Evolutionary conservation across 2,888 invertebrate genomes (phyloP), one percentile per base, ranked within the genome.

Genomic region (Cremastinae sp.): DNA sequence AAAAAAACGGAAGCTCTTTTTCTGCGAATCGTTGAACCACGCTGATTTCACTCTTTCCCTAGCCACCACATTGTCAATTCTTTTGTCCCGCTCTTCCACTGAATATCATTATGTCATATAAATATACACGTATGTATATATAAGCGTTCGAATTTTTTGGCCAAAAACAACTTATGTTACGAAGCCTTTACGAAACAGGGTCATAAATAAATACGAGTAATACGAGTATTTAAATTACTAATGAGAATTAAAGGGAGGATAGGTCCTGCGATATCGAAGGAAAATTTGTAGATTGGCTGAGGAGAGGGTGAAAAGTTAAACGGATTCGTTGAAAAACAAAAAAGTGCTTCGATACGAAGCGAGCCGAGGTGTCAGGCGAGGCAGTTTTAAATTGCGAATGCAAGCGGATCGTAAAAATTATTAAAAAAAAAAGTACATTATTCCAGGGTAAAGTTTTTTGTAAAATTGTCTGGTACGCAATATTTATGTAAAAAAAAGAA

Each of bases 151-250:
- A 61, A 75, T 79, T 83, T 79, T 81, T 85, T 81, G 85, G 85
- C 83, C 85, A 81, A 83, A 80, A 83, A 73, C 79, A 82, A 85
- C 83, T 86, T 86, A 86, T 79, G 85, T 87, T 86, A 84, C 82
- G 81, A 88, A 88, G 87, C 87, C 87, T 88, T 88, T 84, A 87
- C 82, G 84, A 86, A 88, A 88, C 87, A 88, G 87, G 87, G 87
- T 88, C 85, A 84, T 85, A 85, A 84, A 86, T 84, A 87, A 83
- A 86, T 86, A 87, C 84, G 84, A 84, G 83, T 87, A 83, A 85
- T 85, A 84, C 83, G 83, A 83, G 84, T 87, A 86, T 84, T 85
- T 84, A 84, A 86, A 85, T 84, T 85, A 84, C 84, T 80, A 81
- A 82, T 80, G 79, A 36, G 66, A 64, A 36, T 16, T 12, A 54